Evolutionary conservation across 2,113 vertebrate species (phyloP), one percentile per base, ranked within the genome.

Genomic region (Solenodon paradoxus): DNA sequence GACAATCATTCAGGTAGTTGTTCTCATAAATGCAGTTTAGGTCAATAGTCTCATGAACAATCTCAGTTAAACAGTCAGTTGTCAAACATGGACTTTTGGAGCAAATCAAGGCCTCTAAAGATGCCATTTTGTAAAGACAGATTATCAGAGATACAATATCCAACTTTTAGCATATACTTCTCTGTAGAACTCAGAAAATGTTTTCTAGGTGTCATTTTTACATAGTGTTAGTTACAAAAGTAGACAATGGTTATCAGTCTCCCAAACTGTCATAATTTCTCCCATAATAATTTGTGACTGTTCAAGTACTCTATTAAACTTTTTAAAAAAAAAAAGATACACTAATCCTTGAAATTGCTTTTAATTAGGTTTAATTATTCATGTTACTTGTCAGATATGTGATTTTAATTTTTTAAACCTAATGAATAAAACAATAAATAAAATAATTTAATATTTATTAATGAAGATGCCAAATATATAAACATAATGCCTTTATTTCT

Each of bases 161-260:
- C 90, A 88, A 84, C 22, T 69, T 47, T 74, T 79, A 96, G 85
- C 96, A 95, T 96, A 94, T 96, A 92, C 49, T 97, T 93, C 92
- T 92, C 77, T 69, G 66, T 63, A 26, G 77, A 95, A 53, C 89
- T 74, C 55, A 69, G 26, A 93, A 92, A 88, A 93, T 85, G 53
- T 71, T 95, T 95, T 95, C 45, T 78, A 24, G 42, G 49, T 95
- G 47, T 90, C 91, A 88, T 90, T 97, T 94, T 77, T 90, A 77
- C 64, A 95, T 13, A 72, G 38, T 6, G 15, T 61, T 90, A 93
- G 59, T 71, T 94, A 88, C n/a, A 71, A 55, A 90, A 95, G 15
- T 88, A 66, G 61, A 74, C 85, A 94, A 51, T 74, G 59, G n/a
- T n/a, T 85, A 94, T 96, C 69, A 92, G 81, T 95, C 64, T 88